Evolutionary conservation across 2,888 invertebrate genomes (phyloP).

Genomic region (Phyto melanocephala): DNA sequence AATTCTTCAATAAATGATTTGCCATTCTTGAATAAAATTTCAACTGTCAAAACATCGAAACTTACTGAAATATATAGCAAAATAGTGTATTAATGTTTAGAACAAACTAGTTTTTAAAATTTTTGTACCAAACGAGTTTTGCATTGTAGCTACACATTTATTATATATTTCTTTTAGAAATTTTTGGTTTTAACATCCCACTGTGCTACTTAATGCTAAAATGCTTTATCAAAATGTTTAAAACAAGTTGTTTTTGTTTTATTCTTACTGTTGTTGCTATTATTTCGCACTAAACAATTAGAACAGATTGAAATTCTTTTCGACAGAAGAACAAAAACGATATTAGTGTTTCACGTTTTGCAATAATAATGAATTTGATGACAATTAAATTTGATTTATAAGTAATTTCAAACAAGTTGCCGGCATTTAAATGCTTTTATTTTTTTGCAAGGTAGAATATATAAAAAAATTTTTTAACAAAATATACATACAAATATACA

Average conservation of each 20-base stretch:
- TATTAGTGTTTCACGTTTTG: background rate
- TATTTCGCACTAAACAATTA: constrained; percentile 14
- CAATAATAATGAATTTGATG: constrained; percentile 39
- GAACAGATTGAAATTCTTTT: constrained; percentile 21
- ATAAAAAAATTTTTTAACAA: constrained; percentile 4
- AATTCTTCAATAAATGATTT: too few species aligned
- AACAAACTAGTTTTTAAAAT: too few species aligned
- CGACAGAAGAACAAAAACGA: background rate
- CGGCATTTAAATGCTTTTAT: background rate
- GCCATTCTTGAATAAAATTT: too few species aligned
- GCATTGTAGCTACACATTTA: too few species aligned
- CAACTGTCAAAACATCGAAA: too few species aligned
- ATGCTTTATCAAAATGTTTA: background rate
- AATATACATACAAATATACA: background rate
- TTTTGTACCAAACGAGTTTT: too few species aligned
- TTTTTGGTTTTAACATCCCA: background rate
- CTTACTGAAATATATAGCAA: too few species aligned
- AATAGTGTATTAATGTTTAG: too few species aligned
- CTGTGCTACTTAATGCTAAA: background rate
- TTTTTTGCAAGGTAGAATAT: background rate
- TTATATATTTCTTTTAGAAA: too few species aligned
- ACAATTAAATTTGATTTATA: constrained; percentile 58
- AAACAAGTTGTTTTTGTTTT: background rate
- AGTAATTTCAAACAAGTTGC: constrained; percentile 15
- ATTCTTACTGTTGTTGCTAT: background rate